Base-by-base conservation (phyloP, 2,888 invertebrate species). In the Eupelmus urozonus region DNA sequence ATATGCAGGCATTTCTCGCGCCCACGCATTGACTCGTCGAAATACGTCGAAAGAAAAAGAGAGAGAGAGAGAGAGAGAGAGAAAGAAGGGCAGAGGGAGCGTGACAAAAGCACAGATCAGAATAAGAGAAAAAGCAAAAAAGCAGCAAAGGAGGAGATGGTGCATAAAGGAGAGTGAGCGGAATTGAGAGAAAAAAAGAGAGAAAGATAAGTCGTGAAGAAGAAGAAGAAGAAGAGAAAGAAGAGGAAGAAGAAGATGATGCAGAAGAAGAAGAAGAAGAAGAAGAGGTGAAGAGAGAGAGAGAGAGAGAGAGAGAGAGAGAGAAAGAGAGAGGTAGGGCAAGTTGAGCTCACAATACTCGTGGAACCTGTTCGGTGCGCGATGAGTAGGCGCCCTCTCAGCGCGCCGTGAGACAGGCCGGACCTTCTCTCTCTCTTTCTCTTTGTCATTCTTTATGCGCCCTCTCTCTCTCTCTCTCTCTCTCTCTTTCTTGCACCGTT, bases 331-430 rank as follows among this genome's bases (percentile, higher is more conserved):
- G 66, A 51, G 49, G 45, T 49, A 11, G 11, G 34, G 34, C 16
- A 45, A 13, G 13, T 13, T 4, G 16, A 4, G 20, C 29, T 40
- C 67, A 73, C 59, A 66, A 75, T 60, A 75, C 74, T 74, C 71
- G 79, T 76, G 73, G 45, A 79, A 79, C 79, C 79, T 79, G 79
- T 79, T 79, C 79, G 73, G 57, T 67, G 73, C 18, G 51, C 74
- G 60, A 79, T 76, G 69, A 70, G 70, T 66, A 70, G 70, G 60
- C 78, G 59, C 78, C 53, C 13, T 71, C 25, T 45, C 34, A 18
- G 3, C 25, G 62, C 55, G 45, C 49, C 62, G 75, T 75, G 60
- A 55, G 63, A 62, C 74, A 74, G 67, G 67, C 59, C 59, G 60
- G 25, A 49, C 60, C 63, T 65, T 34, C 23, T 29, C 25, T 23